Base-by-base conservation (phyloP, 2,113 vertebrate genomes). In the Sterrhoptilus dennistouni region DNA sequence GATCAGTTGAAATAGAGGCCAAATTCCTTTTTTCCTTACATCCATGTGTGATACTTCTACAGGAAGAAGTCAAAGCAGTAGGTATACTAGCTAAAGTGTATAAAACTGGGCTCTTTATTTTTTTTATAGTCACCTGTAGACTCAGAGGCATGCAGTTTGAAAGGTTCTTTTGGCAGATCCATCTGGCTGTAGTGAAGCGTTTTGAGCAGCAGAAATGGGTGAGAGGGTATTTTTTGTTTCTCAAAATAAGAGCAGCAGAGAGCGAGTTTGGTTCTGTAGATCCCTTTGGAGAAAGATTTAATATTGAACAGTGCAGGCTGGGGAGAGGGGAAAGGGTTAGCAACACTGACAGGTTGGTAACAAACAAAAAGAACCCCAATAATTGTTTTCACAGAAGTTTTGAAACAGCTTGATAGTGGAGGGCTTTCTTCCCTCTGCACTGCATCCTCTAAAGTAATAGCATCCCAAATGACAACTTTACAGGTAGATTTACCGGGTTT, bases 101-200 rank as follows among this genome's bases (percentile, higher is more conserved):
- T n/a, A 75, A 61, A 87, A 15, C 12, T 42, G 4, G 29, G 4
- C 6, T 45, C 12, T 29, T 83, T 38, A 33, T 50, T 72, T 1
- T n/a, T 9, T 47, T 69, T 45, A 8, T 12, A 19, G 28, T 24
- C 28, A 61, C 28, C 15, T 61, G 19, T 33, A 38, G 23, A n/a
- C 54, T 75, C 2, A 1, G 35, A n/a, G 27, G 2, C 5, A 8
- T 0, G 1, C 6, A 7, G 5, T 29, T 38, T 44, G 33, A 22
- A 38, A 8, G 33, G 8, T 12, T 52, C 3, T 59, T 78, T 75
- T 36, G 38, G 28, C 23, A 57, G 35, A 22, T 36, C 15, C 1
- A 50, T 29, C 14, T 54, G 56, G 4, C 25, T 54, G 53, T n/a
- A 71, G 45, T 16, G 27, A 69, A 54, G 10, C 3, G 12, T n/a